Conservation (phyloP, 1,140 invertebrate species). For the Conus betulinus region DNA sequence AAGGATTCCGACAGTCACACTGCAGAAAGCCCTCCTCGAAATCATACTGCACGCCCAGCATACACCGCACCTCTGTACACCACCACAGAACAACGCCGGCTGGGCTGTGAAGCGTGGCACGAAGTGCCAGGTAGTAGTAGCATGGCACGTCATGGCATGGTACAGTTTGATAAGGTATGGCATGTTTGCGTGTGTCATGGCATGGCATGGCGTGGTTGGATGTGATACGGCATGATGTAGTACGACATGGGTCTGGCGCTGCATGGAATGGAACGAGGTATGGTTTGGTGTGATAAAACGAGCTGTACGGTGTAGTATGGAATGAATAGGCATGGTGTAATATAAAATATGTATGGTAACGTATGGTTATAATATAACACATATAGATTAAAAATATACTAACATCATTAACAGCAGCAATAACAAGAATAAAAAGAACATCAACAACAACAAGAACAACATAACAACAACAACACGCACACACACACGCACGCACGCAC, state of each 20-base stretch:
- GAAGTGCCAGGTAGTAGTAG: too few species aligned
- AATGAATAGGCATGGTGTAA: not conserved
- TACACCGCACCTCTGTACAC: constrained; percentile 13
- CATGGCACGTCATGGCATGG: not conserved
- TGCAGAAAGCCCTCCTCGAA: constrained; percentile 11
- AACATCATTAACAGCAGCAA: too few species aligned
- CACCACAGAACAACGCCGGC: not conserved
- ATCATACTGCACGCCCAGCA: constrained; percentile 19
- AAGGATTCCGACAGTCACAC: constrained; percentile 20
- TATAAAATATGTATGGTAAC: not conserved
- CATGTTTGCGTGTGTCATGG: not conserved
- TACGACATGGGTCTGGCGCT: too few species aligned
- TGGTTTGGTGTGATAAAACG: not conserved
- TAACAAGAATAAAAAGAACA: too few species aligned
- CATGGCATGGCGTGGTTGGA: too few species aligned
- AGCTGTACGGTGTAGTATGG: not conserved
- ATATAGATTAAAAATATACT: too few species aligned
- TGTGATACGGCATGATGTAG: too few species aligned
- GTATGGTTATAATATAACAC: too few species aligned
- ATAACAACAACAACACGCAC: not conserved
- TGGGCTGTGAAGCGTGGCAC: too few species aligned
- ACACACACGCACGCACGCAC: constrained; percentile 12
- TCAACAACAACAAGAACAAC: too few species aligned
- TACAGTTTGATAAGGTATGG: not conserved
- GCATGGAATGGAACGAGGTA: not conserved